A percentile compares a stretch with the other conserved stretches of the same genome.
Conservation (phyloP, 2,888 invertebrate species). For the Eubasilissa splendida region DNA sequence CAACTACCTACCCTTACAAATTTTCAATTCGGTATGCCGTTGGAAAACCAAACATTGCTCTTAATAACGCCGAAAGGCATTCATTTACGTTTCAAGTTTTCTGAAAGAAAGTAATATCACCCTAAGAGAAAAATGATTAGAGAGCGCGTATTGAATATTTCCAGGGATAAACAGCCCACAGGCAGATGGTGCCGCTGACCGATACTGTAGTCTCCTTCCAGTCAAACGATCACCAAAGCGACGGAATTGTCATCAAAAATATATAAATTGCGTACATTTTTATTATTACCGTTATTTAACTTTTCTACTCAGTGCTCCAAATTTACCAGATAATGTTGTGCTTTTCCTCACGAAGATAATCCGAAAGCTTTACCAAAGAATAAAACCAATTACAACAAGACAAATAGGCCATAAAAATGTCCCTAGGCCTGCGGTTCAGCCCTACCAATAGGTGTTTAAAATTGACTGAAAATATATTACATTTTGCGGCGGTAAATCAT, state of each 20-base stretch:
- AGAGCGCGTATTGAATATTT: constrained; percentile 9
- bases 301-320: too few relatives aligned
- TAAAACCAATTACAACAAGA: constrained; percentile 28
- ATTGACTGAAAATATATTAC: constrained; percentile 5
- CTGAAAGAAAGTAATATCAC: constrained; percentile 19
- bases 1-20: constrained; percentile 3
- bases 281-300: too few relatives aligned
- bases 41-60: constrained; percentile 13
- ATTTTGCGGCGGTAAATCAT: too few relatives aligned
- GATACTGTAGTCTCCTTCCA: not conserved
- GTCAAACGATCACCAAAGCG: not conserved
- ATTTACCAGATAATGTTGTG: too few relatives aligned
- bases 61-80: constrained; percentile 24
- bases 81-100: constrained; percentile 10
- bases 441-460: constrained; percentile 12
- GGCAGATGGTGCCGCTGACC: not conserved
- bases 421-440: not conserved
- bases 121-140: constrained; percentile 3
- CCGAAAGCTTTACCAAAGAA: not conserved
- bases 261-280: too few relatives aligned
- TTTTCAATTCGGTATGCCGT: constrained; percentile 17
- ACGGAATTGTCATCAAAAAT: too few relatives aligned
- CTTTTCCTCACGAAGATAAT: too few relatives aligned
- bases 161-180: not conserved
- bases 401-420: constrained; percentile 35